Evolutionary conservation across 2,113 vertebrate species (phyloP), one percentile per base, ranked within the genome.

Genomic region (Bucco capensis): DNA sequence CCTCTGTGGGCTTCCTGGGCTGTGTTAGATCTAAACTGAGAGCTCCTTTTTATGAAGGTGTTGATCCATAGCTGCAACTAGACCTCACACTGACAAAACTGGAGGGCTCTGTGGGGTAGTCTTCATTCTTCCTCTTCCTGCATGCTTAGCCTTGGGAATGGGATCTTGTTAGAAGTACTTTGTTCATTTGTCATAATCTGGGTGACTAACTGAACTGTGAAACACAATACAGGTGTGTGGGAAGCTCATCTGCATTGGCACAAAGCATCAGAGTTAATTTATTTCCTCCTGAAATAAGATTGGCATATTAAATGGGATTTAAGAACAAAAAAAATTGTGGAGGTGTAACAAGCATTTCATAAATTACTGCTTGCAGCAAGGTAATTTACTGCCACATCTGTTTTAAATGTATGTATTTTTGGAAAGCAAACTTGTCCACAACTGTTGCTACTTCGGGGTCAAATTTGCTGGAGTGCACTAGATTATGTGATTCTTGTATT

Each of bases 171-270:
- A 56, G 73, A 83, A 88, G 83, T 14, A 5, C 64, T 92, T 86
- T 58, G 58, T 85, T 93, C 77, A 0, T 65, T 89, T 92, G 88
- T 90, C 3, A 14, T 86, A 91, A 78, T 78, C 66, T 27, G 70
- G 64, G 10, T 96, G 96, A 93, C 35, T 78, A 92, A 83, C 62
- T 66, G 66, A 61, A 88, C 76, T 88, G 70, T 10, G 77, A 92
- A 96, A 77, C 93, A 88, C 80, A 93, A 62, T 95, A 37, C 86
- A 94, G 81, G 77, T 96, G 93, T 95, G 96, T 95, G 94, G 93
- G 95, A 96, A 96, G 95, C 93, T 94, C 90, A 95, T 95, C 90
- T 96, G 93, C 91, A 92, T 96, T 91, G 94, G 89, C 93, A 95
- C 80, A 94, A 96, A 96, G 93, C 87, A 83, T 90, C 83, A 78